These are phyloP conservation scores for Zalophus californianus DNA, from an alignment of 2,797 vertebrate species.

Conservation along the genomic window DNA sequence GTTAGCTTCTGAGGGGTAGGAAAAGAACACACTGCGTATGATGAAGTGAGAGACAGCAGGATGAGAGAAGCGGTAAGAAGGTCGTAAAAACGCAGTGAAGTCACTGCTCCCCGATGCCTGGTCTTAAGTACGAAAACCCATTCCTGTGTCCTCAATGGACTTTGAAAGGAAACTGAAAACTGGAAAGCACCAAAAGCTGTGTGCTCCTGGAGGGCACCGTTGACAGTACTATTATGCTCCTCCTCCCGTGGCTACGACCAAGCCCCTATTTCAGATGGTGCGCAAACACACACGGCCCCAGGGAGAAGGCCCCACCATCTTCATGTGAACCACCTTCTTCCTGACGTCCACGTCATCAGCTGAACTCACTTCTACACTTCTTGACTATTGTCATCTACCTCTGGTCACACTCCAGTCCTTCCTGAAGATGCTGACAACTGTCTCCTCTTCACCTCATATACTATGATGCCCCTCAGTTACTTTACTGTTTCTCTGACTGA, in stretches of 20 bases:
- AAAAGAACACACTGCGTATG: neutral
- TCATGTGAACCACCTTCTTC: neutral
- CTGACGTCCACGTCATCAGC: neutral
- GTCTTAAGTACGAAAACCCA: neutral
- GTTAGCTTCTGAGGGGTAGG: neutral
- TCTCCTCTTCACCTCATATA: neutral
- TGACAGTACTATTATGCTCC: rapidly evolving
- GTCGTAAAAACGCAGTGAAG: neutral
- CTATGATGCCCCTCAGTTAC: neutral
- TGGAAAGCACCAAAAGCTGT: neutral
- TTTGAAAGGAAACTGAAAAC: neutral
- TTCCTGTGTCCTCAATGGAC: neutral
- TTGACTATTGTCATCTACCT: neutral
- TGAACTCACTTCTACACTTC: neutral
- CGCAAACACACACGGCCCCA: neutral
- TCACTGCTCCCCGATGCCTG: neutral
- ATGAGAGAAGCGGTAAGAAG: neutral
- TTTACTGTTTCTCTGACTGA: neutral
- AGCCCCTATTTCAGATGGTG: neutral
- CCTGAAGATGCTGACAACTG: neutral
- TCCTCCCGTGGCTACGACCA: neutral
- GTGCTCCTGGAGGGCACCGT: neutral
- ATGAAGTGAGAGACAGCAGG: neutral
- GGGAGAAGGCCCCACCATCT: neutral
- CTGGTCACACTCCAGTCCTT: neutral